A percentile compares a stretch with the other conserved stretches of the same genome.
These are phyloP conservation scores for Notodonta dromedarius DNA, from an alignment of 2,888 invertebrate species.

Conservation along the genomic window DNA sequence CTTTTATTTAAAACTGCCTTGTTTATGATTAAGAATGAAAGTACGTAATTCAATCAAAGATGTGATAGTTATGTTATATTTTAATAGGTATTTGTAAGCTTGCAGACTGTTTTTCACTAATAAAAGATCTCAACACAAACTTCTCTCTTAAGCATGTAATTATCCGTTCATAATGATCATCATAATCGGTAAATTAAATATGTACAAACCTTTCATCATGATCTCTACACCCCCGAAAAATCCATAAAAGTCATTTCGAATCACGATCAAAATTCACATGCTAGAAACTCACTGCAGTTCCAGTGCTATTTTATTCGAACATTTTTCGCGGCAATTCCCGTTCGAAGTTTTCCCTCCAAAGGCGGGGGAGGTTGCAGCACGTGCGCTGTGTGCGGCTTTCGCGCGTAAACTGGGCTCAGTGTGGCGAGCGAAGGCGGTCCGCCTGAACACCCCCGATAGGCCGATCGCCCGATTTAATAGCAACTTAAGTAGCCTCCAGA, in stretches of 20 bases:
- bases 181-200: neutral
- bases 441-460: constrained; percentile 24
- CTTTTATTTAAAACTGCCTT: too few relatives aligned
- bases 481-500: constrained; percentile 33
- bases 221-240: constrained; percentile 42
- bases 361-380: constrained; percentile 33
- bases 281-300: constrained; percentile 49
- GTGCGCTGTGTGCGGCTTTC: constrained; percentile 44
- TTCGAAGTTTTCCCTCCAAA: constrained; percentile 72
- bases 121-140: too few relatives aligned
- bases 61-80: too few relatives aligned
- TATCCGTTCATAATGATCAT: too few relatives aligned
- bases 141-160: too few relatives aligned
- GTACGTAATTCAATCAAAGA: too few relatives aligned
- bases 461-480: constrained; percentile 40
- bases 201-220: constrained; percentile 62
- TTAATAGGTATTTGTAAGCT: too few relatives aligned
- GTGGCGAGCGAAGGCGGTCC: constrained; percentile 12
- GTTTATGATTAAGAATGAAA: too few relatives aligned
- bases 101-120: too few relatives aligned
- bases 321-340: constrained; percentile 34
- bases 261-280: constrained; percentile 44
- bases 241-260: constrained; percentile 33
- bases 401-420: constrained; percentile 53
- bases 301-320: constrained; percentile 24